Percentiles rank a stretch among this genome's conserved stretches.
phyloP scores from a whole-genome alignment of 2,797 vertebrate genomes.

The Hemibagrus guttatus region DNA sequence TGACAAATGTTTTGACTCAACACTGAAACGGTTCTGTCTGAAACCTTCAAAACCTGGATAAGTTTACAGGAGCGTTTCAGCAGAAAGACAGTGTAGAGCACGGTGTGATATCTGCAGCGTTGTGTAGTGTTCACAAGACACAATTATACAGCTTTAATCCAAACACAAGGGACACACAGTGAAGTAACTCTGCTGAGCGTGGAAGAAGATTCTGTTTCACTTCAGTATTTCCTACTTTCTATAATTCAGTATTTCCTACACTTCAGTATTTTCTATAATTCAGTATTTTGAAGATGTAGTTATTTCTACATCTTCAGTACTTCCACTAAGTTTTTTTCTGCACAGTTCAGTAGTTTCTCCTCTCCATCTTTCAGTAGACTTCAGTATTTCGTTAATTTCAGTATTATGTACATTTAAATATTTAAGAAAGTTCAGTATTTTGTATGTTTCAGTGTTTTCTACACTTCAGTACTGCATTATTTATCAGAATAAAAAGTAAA shows the following conservation, averaged over 20 bases:
- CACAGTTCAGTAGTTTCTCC: too few relatives aligned
- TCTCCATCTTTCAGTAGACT: background rate
- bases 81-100: background rate
- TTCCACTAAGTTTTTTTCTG: too few relatives aligned
- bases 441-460: background rate
- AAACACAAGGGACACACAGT: background rate
- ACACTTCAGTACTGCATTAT: background rate
- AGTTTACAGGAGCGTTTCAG: background rate
- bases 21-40: background rate
- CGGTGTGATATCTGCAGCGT: background rate
- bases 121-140: background rate
- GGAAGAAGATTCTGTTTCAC: too few relatives aligned
- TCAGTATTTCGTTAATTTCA: background rate
- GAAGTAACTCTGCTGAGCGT: too few relatives aligned
- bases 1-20: background rate
- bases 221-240: too few relatives aligned
- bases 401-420: background rate
- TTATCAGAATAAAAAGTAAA: background rate
- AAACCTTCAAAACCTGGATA: background rate
- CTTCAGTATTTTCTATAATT: background rate
- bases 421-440: background rate
- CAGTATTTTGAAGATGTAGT: background rate
- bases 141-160: background rate
- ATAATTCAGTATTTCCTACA: too few relatives aligned
- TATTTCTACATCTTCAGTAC: background rate